Evolutionary conservation across 2,797 vertebrate species (phyloP), one percentile per base, ranked within the genome.

Genomic region (Acestrorhynchus altus): DNA sequence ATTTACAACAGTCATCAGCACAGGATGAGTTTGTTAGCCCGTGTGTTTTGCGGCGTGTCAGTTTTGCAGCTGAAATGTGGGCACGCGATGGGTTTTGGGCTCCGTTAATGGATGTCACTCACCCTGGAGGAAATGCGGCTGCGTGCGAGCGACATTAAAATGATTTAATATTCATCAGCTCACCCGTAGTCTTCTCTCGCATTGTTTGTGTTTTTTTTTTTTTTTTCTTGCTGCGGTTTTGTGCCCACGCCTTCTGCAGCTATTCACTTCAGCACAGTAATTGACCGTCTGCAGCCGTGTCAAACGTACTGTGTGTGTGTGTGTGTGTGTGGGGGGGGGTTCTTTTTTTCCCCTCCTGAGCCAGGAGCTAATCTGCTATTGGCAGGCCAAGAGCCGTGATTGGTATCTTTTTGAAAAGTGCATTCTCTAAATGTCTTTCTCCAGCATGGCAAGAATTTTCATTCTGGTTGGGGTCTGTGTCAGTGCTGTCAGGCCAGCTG

Each of bases 341-440:
- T n/a, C n/a, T n/a, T n/a, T n/a, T n/a, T n/a, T n/a, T n/a, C n/a
- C 31, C 67, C 69, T 74, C 40, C 40, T 26, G 75, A 59, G 65
- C 76, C 78, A 74, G 70, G 76, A 70, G 83, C 81, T 86, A 83
- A 85, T 85, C 83, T 78, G 52, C 46, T 77, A 75, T 83, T 84
- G 78, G 80, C 84, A 82, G 80, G 47, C 59, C 44, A 69, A 70
- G 68, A 47, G 80, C 44, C 68, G 46, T 56, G 78, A 84, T 86
- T 77, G 76, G 76, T 79, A 83, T 83, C 81, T 73, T 66, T 84
- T 74, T 79, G 76, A 81, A 82, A 83, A 83, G 74, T 68, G 76
- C 81, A 83, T 86, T 85, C 80, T 82, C 78, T 77, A 84, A 84
- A 86, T 86, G 75, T 83, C 82, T 85, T 78, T 66, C 78, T 81